Percentiles rank a stretch among this genome's conserved stretches.
Evolutionary conservation across 2,113 vertebrate genomes (phyloP).

Genomic region (Pagrus major): DNA sequence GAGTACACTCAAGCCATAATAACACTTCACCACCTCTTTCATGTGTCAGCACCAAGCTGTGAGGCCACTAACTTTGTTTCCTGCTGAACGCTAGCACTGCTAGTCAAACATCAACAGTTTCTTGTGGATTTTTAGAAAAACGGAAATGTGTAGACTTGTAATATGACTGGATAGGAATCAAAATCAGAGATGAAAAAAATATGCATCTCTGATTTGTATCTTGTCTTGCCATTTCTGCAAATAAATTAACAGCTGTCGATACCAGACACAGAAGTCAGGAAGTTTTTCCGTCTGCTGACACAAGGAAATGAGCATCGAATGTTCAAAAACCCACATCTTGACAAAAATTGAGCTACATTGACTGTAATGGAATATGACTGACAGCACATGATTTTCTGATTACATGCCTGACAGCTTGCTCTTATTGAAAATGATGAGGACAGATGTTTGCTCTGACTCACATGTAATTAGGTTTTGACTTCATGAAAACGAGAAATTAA

Average conservation of each 20-base stretch:
- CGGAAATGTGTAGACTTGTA: neutral
- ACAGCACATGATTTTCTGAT: constrained; percentile 83
- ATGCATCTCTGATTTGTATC: neutral
- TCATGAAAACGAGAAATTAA: constrained; percentile 83
- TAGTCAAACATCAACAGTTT: constrained; percentile 4
- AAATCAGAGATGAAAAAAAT: constrained; percentile 13
- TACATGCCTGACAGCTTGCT: constrained; percentile 83
- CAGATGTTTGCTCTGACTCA: constrained; percentile 83
- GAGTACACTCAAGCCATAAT: constrained; percentile 77
- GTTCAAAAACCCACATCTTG: constrained; percentile 57
- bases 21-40: constrained; percentile 76
- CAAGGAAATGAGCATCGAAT: constrained; percentile 61
- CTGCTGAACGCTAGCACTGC: constrained; percentile 21
- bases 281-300: constrained; percentile 46
- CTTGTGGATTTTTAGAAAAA: constrained; percentile 10
- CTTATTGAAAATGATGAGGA: constrained; percentile 83
- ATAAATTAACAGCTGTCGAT: constrained; percentile 50
- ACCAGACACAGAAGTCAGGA: constrained; percentile 49
- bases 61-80: constrained; percentile 63
- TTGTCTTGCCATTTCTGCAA: neutral
- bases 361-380: constrained; percentile 78
- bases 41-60: constrained; percentile 65
- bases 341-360: constrained; percentile 65
- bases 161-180: neutral
- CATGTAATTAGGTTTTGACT: constrained; percentile 80